A percentile compares a stretch with the other conserved stretches of the same genome.
Evolutionary conservation across 2,797 vertebrate genomes (phyloP).

Genomic region (Galagoides demidoff): DNA sequence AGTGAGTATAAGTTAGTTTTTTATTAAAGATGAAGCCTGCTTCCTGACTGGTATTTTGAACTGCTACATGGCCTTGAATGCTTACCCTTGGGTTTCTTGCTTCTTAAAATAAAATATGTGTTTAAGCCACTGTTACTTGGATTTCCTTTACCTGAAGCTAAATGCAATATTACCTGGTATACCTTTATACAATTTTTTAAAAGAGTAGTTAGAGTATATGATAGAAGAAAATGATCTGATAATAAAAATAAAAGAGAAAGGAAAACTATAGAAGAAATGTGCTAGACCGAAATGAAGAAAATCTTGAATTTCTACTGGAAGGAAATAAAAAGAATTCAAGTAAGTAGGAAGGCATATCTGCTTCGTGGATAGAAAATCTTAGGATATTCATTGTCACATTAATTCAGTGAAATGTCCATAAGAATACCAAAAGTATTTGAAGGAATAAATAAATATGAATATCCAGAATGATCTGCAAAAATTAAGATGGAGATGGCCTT

Average conservation of each 20-base stretch:
- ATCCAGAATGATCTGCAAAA: neutral
- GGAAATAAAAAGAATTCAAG: neutral
- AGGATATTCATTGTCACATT: neutral
- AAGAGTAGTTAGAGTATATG: neutral
- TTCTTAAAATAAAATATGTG: neutral
- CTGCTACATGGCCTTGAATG: neutral
- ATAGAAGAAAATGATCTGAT: neutral
- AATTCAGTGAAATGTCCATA: neutral
- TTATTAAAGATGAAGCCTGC: neutral
- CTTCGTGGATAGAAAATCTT: neutral
- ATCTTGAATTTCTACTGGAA: constrained; percentile 18
- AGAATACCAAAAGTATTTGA: neutral
- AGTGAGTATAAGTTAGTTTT: neutral
- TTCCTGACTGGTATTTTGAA: neutral
- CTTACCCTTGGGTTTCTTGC: neutral
- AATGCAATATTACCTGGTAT: neutral
- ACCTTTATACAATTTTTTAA: neutral
- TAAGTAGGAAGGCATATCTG: neutral
- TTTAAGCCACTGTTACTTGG: neutral
- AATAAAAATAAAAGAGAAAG: neutral
- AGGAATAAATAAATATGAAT: neutral
- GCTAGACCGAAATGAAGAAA: neutral
- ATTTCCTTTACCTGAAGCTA: neutral
- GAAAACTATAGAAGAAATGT: neutral
- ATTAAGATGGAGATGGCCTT: neutral